A percentile compares a stretch with the other conserved stretches of the same genome.
Evolutionary conservation across 2,888 invertebrate species (phyloP).

Genomic region (Spodoptera picta): DNA sequence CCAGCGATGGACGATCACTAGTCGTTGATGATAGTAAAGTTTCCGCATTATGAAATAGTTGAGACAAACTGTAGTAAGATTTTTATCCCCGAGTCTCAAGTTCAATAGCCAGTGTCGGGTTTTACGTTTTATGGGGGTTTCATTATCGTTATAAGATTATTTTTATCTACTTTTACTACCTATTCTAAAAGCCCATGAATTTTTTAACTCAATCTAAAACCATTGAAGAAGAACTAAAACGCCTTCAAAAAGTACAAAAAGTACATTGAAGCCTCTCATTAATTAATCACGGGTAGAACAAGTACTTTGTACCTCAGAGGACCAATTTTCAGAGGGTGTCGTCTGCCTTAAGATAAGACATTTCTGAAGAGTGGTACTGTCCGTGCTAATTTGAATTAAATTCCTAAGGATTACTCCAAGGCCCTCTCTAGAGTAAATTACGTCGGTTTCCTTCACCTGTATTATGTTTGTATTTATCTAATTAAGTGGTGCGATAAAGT

Average conservation of each 20-base stretch:
- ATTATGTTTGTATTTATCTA: constrained; percentile 6
- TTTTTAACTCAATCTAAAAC: neutral
- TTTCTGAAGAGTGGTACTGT: constrained; percentile 60
- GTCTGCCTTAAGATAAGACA: constrained; percentile 61
- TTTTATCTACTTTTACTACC: too few relatives aligned
- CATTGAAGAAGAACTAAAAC: neutral
- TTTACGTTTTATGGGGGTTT: too few relatives aligned
- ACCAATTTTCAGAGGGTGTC: constrained; percentile 53
- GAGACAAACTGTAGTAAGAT: too few relatives aligned
- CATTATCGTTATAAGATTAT: too few relatives aligned
- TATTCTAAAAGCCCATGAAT: too few relatives aligned
- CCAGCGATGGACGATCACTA: too few relatives aligned
- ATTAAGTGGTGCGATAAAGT: constrained; percentile 17
- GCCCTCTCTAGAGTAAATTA: constrained; percentile 59
- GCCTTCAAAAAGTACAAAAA: constrained; percentile 8
- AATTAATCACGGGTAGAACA: constrained; percentile 47
- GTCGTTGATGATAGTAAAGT: too few relatives aligned
- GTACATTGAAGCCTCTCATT: constrained; percentile 28
- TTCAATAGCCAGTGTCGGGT: too few relatives aligned
- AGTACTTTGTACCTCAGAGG: constrained; percentile 38
- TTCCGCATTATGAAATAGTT: too few relatives aligned
- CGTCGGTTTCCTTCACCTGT: constrained; percentile 32
- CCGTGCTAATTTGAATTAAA: constrained; percentile 75
- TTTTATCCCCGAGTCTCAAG: too few relatives aligned
- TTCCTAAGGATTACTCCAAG: constrained; percentile 65